phyloP scores from a whole-genome alignment of 2,797 vertebrate species.

The Pseudotriccus pelzelni region DNA sequence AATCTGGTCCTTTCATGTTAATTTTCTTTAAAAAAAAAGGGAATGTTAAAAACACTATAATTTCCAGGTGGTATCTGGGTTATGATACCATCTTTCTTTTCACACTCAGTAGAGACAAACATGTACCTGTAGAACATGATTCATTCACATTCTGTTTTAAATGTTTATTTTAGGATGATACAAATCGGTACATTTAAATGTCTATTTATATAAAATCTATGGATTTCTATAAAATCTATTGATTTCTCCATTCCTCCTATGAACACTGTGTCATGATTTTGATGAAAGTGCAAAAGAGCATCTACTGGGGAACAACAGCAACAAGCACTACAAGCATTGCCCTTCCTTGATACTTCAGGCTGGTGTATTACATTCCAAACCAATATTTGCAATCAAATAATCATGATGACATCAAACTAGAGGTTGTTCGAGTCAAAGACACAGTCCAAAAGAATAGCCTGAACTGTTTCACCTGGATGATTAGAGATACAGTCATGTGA shows the following conservation, averaged over 20 bases:
- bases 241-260: neutral
- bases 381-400: neutral
- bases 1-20: neutral
- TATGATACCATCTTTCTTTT: neutral
- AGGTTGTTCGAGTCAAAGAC: neutral
- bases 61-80: neutral
- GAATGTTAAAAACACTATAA: neutral
- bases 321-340: neutral
- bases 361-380: neutral
- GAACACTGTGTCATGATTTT: neutral
- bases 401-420: neutral
- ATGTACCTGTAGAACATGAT: neutral
- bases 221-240: neutral
- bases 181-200: neutral
- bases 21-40: neutral
- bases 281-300: neutral
- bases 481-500: neutral
- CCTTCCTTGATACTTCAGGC: neutral
- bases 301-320: neutral
- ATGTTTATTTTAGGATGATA: neutral
- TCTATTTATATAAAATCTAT: neutral
- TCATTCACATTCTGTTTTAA: neutral
- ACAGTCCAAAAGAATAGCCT: neutral
- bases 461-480: neutral
- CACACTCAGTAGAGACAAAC: neutral